These are phyloP conservation scores for Oenanthe melanoleuca DNA, from an alignment of 2,113 vertebrate genomes.

Conservation along the genomic window DNA sequence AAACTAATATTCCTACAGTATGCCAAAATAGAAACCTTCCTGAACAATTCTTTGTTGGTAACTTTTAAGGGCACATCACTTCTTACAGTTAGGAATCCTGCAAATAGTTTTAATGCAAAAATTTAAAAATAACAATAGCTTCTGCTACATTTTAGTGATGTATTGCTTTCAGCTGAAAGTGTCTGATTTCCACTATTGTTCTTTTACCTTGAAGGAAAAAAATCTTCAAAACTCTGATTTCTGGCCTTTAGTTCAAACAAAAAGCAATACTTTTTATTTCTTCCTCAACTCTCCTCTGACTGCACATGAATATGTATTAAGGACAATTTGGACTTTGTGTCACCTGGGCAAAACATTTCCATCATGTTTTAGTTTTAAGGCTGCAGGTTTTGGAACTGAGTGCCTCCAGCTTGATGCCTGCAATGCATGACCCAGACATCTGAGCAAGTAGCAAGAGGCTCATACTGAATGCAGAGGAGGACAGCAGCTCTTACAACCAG, in stretches of 20 bases:
- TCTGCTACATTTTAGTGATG: not conserved
- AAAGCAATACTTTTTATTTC: not conserved
- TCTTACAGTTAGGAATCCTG: not conserved
- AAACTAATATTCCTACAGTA: not conserved
- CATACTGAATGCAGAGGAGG: not conserved
- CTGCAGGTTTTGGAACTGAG: not conserved
- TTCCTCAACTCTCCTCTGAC: not conserved
- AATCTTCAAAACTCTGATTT: not conserved
- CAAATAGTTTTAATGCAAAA: not conserved
- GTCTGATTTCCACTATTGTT: not conserved
- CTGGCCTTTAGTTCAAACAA: not conserved
- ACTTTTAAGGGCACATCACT: not conserved
- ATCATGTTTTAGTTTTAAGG: not conserved
- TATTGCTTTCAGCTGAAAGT: not conserved
- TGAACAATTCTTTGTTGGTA: not conserved
- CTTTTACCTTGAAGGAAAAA: not conserved
- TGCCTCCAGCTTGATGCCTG: not conserved
- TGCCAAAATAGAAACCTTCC: not conserved
- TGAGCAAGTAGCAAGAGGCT: not conserved
- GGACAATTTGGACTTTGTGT: not conserved
- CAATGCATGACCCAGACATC: not conserved
- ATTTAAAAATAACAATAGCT: not conserved
- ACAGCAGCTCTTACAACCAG: not conserved
- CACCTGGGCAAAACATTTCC: not conserved
- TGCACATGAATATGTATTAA: not conserved